phyloP scores from a whole-genome alignment of 2,888 invertebrate species.

The Bombylius major region DNA sequence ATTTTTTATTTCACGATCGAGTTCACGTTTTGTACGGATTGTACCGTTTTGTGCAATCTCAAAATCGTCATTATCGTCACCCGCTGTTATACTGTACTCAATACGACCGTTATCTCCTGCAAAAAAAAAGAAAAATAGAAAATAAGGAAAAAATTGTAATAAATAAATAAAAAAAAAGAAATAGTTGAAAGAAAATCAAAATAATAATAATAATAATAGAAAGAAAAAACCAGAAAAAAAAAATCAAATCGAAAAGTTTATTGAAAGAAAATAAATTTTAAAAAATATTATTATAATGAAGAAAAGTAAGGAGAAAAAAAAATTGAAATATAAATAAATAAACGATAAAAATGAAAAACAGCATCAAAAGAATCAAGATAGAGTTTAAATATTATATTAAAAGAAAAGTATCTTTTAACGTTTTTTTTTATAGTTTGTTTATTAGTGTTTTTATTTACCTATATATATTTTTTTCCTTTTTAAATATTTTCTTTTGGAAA shows the following conservation, averaged over 20 bases:
- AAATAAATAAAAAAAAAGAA: background rate
- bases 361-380: background rate
- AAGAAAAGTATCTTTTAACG: no score
- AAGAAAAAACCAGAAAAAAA: background rate
- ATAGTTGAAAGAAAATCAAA: background rate
- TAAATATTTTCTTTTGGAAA: no score
- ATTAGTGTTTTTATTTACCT: no score
- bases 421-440: no score
- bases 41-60: conserved; percentile 72
- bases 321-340: background rate
- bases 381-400: no score
- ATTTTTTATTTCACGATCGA: conserved; percentile 75
- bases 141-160: conserved; percentile 4
- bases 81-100: conserved; percentile 65
- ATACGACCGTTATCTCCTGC: conserved; percentile 77
- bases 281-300: background rate
- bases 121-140: conserved; percentile 19
- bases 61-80: conserved; percentile 71
- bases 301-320: background rate
- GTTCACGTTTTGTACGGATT: conserved; percentile 55
- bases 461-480: no score
- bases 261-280: background rate
- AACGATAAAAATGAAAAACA: background rate
- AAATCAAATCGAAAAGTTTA: no score
- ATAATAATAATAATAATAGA: background rate